Evolutionary conservation across 2,113 vertebrate species (phyloP).

Genomic region (Mugil cephalus): DNA sequence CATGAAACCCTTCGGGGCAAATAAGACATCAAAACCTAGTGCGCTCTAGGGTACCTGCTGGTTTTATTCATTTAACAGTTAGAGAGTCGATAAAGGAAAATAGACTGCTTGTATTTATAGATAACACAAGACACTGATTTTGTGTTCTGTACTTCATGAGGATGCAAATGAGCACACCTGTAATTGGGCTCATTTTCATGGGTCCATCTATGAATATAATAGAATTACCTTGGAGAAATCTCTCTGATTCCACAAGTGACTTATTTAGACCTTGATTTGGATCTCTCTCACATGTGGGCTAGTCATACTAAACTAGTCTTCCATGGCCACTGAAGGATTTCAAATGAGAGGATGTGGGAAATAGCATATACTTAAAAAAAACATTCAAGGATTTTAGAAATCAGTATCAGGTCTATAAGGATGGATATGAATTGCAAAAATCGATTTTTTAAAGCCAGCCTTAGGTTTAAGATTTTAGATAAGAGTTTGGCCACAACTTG

Average conservation of each 20-base stretch:
- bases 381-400: no score
- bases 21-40: slow-evolving; percentile 11
- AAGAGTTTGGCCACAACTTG: no score
- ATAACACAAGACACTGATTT: slow-evolving; percentile 9
- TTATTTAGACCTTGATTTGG: no score
- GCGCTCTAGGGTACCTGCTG: not conserved
- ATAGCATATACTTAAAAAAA: no score
- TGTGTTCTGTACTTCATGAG: slow-evolving; percentile 20
- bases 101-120: slow-evolving; percentile 10
- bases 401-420: no score
- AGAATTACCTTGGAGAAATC: slow-evolving; percentile 27
- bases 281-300: no score
- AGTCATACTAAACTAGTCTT: no score
- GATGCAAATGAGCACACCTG: slow-evolving; percentile 18
- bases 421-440: no score
- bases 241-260: not conserved
- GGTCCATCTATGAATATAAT: slow-evolving; percentile 14
- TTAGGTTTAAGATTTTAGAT: no score
- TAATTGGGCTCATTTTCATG: slow-evolving; percentile 23
- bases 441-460: no score
- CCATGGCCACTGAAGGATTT: no score
- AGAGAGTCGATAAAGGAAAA: slow-evolving; percentile 20
- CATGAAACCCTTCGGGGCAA: slow-evolving; percentile 4
- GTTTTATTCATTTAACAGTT: slow-evolving; percentile 31
- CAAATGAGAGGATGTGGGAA: no score